Percentiles rank a stretch among this genome's conserved stretches.
Conservation (phyloP, 64 coral and sea anemone species). For the Orbicella faveolata region DNA sequence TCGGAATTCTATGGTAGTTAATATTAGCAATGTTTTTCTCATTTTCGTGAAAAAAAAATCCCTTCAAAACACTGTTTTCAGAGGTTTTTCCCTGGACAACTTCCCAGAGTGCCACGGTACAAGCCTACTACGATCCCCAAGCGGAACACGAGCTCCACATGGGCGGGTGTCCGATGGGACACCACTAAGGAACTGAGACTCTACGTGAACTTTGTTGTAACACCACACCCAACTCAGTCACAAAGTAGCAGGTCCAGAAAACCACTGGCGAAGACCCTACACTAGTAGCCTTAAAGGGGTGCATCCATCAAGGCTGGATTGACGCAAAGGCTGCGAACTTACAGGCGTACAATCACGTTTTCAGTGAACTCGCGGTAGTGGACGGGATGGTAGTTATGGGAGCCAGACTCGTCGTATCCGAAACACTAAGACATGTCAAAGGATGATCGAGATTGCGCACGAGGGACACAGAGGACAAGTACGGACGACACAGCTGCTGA, state of each 20-base stretch:
- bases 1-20: too few relatives aligned
- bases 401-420: not conserved
- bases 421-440: not conserved
- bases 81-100: too few relatives aligned
- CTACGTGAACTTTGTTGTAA: not conserved
- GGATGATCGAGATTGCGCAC: not conserved
- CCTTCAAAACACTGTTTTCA: too few relatives aligned
- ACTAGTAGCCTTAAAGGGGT: not conserved
- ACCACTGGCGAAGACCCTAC: not conserved
- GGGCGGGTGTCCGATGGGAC: not conserved
- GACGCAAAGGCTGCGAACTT: not conserved
- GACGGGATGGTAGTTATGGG: not conserved
- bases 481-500: not conserved
- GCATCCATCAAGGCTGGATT: not conserved
- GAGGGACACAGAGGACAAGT: not conserved
- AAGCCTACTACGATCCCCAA: too few relatives aligned
- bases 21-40: too few relatives aligned
- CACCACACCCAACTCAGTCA: not conserved
- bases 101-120: too few relatives aligned
- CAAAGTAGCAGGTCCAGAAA: not conserved
- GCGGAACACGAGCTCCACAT: not conserved
- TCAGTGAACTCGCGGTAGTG: not conserved
- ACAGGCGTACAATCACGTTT: slow-evolving; percentile 11
- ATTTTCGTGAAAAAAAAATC: too few relatives aligned
- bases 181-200: not conserved